Conservation (phyloP, 92 coral and sea anemone genomes). For the Parazoanthus darwini region DNA sequence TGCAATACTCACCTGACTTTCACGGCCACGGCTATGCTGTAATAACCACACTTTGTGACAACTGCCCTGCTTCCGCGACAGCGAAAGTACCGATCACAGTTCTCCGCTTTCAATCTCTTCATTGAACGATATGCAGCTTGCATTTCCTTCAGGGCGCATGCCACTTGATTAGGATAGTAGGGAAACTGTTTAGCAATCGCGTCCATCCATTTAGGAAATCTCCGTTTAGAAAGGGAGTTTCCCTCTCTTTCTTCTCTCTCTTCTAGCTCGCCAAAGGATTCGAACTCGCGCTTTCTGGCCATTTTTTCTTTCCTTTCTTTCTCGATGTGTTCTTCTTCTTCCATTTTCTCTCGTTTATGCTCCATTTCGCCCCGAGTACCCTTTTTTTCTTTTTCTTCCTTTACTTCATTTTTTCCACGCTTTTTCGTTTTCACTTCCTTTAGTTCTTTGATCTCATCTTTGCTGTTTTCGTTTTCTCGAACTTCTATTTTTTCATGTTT, state of each 20-base stretch:
- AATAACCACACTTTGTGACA: slow-evolving; percentile 49
- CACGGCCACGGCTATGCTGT: slow-evolving; percentile 43
- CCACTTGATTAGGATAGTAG: slow-evolving; percentile 21
- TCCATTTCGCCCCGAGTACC: neutral
- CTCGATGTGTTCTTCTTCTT: neutral
- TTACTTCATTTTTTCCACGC: neutral
- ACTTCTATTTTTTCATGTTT: neutral
- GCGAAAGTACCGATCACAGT: slow-evolving; percentile 59
- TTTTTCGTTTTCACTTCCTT: neutral
- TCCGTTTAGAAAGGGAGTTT: neutral
- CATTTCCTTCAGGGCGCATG: slow-evolving; percentile 43
- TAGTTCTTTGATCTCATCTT: neutral
- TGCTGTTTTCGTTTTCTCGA: neutral
- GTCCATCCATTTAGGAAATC: slow-evolving; percentile 37
- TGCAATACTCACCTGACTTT: slow-evolving; percentile 40
- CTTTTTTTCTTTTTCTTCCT: neutral
- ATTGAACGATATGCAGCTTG: slow-evolving; percentile 41
- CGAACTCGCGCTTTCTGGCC: neutral
- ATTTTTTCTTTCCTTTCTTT: neutral
- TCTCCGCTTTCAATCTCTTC: slow-evolving; percentile 16
- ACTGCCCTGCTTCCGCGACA: slow-evolving; percentile 51
- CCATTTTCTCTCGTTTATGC: neutral
- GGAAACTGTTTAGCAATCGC: neutral
- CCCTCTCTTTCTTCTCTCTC: neutral
- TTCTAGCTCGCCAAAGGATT: neutral